A percentile compares a stretch with the other conserved stretches of the same genome.
Evolutionary conservation across 1,140 invertebrate genomes (phyloP).

Genomic region (Gonatopus flavifemur): DNA sequence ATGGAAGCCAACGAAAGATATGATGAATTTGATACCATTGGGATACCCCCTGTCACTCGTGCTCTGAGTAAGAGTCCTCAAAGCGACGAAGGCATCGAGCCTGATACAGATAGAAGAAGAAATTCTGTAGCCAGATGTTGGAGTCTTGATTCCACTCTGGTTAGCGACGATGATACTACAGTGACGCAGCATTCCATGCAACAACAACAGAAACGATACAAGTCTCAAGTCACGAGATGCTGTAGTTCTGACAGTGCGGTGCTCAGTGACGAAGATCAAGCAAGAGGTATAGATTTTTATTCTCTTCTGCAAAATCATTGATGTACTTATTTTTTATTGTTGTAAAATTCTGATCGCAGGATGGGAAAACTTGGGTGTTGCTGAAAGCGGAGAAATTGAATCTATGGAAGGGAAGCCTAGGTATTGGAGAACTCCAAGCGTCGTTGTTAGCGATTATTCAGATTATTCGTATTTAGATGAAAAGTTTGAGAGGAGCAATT

Average conservation of each 20-base stretch:
- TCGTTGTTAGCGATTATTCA: constrained; percentile 82
- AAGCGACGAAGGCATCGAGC: constrained; percentile 50
- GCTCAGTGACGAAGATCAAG: constrained; percentile 58
- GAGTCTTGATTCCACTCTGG: constrained; percentile 43
- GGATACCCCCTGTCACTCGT: constrained; percentile 23
- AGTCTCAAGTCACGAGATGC: constrained; percentile 50
- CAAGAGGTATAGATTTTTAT: constrained; percentile 31
- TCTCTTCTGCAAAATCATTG: background rate
- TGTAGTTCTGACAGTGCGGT: constrained; percentile 61
- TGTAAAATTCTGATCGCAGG: constrained; percentile 24
- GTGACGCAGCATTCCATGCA: constrained; percentile 1
- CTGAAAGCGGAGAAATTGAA: constrained; percentile 54
- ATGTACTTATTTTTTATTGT: constrained; percentile 3
- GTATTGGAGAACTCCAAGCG: constrained; percentile 75
- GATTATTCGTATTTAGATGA: constrained; percentile 64
- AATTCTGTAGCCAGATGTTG: constrained; percentile 36
- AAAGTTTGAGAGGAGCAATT: constrained; percentile 44
- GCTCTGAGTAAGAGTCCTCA: constrained; percentile 39
- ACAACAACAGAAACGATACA: constrained; percentile 26
- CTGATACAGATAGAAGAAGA: constrained; percentile 28
- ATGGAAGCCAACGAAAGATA: constrained; percentile 38
- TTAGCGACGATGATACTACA: constrained; percentile 39
- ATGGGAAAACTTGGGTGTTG: constrained; percentile 39
- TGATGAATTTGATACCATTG: constrained; percentile 40
- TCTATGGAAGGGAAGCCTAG: constrained; percentile 57